phyloP scores from a whole-genome alignment of 2,888 invertebrate species.

The Kryphioiulus occultus region DNA sequence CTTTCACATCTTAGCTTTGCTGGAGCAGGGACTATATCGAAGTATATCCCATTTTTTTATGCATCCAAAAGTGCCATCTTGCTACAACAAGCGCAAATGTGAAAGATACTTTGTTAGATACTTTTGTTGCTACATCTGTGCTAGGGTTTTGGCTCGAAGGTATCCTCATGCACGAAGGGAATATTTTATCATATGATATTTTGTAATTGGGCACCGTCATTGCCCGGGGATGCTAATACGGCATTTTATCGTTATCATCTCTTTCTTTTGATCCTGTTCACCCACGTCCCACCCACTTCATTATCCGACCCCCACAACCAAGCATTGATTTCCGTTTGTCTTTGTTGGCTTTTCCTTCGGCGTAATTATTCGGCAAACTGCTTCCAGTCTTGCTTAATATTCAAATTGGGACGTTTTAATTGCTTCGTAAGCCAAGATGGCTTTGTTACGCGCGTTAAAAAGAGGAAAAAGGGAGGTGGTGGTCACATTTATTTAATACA shows the following conservation, averaged over 20 bases:
- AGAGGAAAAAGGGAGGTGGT: not conserved
- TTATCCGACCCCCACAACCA: not conserved
- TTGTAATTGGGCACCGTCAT: not conserved
- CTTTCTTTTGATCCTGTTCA: slow-evolving; percentile 32
- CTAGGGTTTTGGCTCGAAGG: not conserved
- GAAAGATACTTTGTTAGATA: too few relatives aligned
- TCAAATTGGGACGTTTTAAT: slow-evolving; percentile 43
- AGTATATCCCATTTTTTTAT: too few relatives aligned
- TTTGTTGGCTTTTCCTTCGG: slow-evolving; percentile 34
- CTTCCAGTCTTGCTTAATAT: slow-evolving; percentile 41
- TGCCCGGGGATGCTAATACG: not conserved
- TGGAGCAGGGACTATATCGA: too few relatives aligned
- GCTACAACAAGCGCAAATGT: too few relatives aligned
- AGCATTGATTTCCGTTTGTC: slow-evolving; percentile 44
- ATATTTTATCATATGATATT: slow-evolving; percentile 25
- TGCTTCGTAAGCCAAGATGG: slow-evolving; percentile 29
- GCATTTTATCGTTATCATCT: slow-evolving; percentile 20
- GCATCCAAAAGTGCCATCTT: too few relatives aligned
- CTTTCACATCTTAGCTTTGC: too few relatives aligned
- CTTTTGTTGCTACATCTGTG: not conserved
- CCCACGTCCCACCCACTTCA: not conserved
- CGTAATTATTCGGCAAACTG: slow-evolving; percentile 43
- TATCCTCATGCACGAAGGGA: not conserved
- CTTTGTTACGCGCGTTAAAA: not conserved
- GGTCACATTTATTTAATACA: slow-evolving; percentile 40